These are phyloP conservation scores for Sinocyclocheilus anophthalmus DNA, from an alignment of 2,113 vertebrate genomes.

Conservation along the genomic window DNA sequence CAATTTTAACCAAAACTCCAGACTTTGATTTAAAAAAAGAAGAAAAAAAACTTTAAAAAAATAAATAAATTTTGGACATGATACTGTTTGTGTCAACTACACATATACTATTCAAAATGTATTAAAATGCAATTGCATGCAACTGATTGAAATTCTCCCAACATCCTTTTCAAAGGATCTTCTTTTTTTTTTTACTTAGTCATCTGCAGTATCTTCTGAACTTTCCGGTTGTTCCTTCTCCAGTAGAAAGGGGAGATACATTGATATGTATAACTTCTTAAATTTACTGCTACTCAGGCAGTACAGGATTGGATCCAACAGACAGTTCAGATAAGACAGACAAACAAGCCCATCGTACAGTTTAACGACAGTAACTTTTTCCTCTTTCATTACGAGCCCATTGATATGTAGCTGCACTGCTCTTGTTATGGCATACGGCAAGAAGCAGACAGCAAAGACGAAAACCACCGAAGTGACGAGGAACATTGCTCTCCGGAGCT, in stretches of 20 bases:
- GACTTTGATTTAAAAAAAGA: background rate
- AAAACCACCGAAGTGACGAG: constrained; percentile 64
- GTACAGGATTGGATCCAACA: constrained; percentile 78
- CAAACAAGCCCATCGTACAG: constrained; percentile 76
- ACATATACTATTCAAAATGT: background rate
- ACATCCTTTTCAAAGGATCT: background rate
- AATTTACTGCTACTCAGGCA: constrained; percentile 82
- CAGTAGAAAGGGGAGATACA: constrained; percentile 65
- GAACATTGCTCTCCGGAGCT: constrained; percentile 62
- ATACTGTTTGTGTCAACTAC: too few species aligned
- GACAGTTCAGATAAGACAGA: constrained; percentile 79
- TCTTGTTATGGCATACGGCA: constrained; percentile 74
- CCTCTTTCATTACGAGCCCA: background rate
- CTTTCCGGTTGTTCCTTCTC: constrained; percentile 29
- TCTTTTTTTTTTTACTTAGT: background rate
- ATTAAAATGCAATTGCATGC: background rate
- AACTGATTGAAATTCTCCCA: background rate
- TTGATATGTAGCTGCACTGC: constrained; percentile 67
- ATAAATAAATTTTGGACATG: background rate
- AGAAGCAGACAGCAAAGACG: constrained; percentile 74
- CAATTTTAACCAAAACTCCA: background rate
- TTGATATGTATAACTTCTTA: constrained; percentile 69
- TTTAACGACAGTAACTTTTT: constrained; percentile 39
- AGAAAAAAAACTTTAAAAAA: background rate
- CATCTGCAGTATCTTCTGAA: background rate